phyloP scores from a whole-genome alignment of 2,888 invertebrate genomes.

The Keiferia lycopersicella region DNA sequence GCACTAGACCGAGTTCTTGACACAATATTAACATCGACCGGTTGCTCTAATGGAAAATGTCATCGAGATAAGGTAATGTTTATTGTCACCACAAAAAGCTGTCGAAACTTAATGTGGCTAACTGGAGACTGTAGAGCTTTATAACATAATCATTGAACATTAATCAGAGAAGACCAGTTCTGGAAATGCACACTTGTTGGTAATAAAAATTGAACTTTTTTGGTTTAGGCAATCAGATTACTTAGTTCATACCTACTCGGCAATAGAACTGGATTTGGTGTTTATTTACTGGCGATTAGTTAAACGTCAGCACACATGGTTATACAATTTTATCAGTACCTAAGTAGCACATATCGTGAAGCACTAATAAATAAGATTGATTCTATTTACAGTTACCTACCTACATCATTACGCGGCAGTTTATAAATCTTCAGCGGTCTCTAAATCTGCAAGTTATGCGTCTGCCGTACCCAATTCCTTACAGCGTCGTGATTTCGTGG shows the following conservation, averaged over 20 bases:
- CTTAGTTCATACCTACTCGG: conserved; percentile 44
- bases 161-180: conserved; percentile 30
- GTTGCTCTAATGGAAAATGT: conserved; percentile 32
- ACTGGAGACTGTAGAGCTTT: conserved; percentile 24
- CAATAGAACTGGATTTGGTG: conserved; percentile 50
- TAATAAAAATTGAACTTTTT: conserved; percentile 26
- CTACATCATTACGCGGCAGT: neutral
- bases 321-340: conserved; percentile 2
- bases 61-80: conserved; percentile 35
- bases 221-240: conserved; percentile 24
- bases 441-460: conserved; percentile 6
- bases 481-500: neutral
- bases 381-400: neutral
- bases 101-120: conserved; percentile 29
- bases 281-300: conserved; percentile 58
- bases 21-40: conserved; percentile 12
- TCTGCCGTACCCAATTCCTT: neutral
- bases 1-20: conserved; percentile 25
- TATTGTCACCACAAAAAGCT: conserved; percentile 32
- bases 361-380: neutral
- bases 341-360: neutral
- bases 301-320: conserved; percentile 40
- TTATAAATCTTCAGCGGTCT: neutral
- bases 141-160: conserved; percentile 29
- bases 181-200: conserved; percentile 29